Base-by-base conservation (phyloP, 2,888 invertebrate genomes). In the Drosophila crucigera region DNA sequence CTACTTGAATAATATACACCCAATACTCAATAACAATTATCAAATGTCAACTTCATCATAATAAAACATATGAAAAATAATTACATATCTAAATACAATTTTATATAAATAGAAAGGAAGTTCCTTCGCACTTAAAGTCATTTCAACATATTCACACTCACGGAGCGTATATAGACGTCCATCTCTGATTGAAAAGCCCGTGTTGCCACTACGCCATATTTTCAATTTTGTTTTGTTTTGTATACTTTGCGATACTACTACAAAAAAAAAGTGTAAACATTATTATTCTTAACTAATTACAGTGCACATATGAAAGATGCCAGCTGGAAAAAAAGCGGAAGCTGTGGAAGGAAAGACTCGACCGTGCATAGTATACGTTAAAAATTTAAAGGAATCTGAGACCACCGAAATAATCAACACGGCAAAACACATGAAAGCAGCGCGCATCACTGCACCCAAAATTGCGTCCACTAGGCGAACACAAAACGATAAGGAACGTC, bases 321-420 rank as follows among this genome's bases (percentile, higher is more conserved):
- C 92, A 82, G 84, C 86, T 73, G 92, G 92, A 70, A 91, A 91
- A 80, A 92, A 89, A 75, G 68, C 75, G 62, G 83, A 74, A 72
- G 76, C 78, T 56, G 88, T 76, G 78, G 82, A 60, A 90, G 91
- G 79, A 80, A 85, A 90, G 78, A 92, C 92, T 56, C 92, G 93
- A 73, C 82, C 92, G 56, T 93, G 93, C 83, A 91, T 92, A 68
- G 92, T 93, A 50, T 91, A 91, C 43, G 76, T 93, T n/a, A 91
- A 91, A 63, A 92, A 92, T 72, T 78, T 92, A 19, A 72, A 75
- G 50, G 76, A 82, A 43, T 75, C 82, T 14, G 58, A 76, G 22
- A 47, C 79, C 14, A 59, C 30, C 14, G 74, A 72, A 10, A 49
- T 56, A 31, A 62, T 67, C 47, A 73, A 65, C 54, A 30, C 59